Evolutionary conservation across 1,140 invertebrate genomes (phyloP).

Genomic region (Nephila pilipes): DNA sequence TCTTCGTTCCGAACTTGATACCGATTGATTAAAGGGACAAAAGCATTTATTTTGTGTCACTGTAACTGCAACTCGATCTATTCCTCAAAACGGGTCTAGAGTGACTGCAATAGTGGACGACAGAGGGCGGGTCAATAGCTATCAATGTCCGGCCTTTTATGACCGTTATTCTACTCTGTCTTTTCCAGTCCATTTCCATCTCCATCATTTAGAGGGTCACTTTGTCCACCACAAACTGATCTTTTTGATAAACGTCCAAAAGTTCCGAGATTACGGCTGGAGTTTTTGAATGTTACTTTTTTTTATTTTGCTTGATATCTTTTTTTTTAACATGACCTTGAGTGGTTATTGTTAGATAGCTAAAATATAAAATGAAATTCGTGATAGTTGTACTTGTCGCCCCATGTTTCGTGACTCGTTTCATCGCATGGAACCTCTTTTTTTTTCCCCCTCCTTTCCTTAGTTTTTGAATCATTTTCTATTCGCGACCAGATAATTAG

Average conservation of each 20-base stretch:
- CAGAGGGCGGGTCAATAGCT: constrained; percentile 63
- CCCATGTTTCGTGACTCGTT: not conserved
- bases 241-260: constrained; percentile 49
- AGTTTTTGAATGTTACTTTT: not conserved
- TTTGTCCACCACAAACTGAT: constrained; percentile 17
- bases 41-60: constrained; percentile 13
- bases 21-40: constrained; percentile 1
- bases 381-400: constrained; percentile 20
- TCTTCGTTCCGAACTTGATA: not conserved
- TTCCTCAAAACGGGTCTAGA: not conserved
- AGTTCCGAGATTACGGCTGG: not conserved
- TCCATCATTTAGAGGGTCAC: constrained; percentile 63
- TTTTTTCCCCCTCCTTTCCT: not conserved
- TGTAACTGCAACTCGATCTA: not conserved
- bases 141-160: constrained; percentile 66
- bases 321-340: constrained; percentile 21
- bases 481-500: not conserved
- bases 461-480: not conserved
- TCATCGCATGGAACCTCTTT: not conserved
- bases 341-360: not conserved
- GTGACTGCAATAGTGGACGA: constrained; percentile 19
- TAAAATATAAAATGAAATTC: constrained; percentile 5
- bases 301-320: not conserved
- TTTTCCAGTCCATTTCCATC: constrained; percentile 64
- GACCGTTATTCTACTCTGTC: constrained; percentile 20